Conservation (phyloP, 2,797 vertebrate species). For the Cossypha caffra region DNA sequence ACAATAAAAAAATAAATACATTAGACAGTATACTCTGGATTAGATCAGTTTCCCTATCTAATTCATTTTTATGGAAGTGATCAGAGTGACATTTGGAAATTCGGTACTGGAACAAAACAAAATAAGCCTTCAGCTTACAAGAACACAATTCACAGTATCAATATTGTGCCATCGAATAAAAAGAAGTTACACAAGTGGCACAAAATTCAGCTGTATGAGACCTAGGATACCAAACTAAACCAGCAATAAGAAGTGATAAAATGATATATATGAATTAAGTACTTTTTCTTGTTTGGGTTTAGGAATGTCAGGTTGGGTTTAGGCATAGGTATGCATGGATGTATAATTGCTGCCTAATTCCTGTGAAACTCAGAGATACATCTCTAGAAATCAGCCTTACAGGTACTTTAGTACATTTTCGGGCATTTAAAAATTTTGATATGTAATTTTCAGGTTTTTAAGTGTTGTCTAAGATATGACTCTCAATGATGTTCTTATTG, state of each 20-base stretch:
- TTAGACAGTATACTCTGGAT: not conserved
- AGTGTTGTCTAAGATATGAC: not conserved
- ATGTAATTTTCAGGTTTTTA: not conserved
- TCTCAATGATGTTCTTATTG: not conserved
- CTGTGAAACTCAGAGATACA: accelerated
- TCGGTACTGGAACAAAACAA: not conserved
- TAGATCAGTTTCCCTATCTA: not conserved
- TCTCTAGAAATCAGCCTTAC: not conserved
- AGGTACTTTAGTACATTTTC: not conserved
- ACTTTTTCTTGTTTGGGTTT: not conserved
- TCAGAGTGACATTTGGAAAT: not conserved
- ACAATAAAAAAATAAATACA: not conserved
- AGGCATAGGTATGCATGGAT: not conserved
- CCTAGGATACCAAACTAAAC: not conserved
- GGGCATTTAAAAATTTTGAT: not conserved
- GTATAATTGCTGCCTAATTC: not conserved
- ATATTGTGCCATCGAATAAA: not conserved
- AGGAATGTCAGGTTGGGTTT: not conserved
- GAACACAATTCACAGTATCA: not conserved
- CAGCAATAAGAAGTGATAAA: not conserved
- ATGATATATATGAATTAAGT: not conserved
- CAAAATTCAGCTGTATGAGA: not conserved
- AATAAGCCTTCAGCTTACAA: not conserved
- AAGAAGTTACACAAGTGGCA: not conserved
- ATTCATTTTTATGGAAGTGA: not conserved